A percentile compares a stretch with the other conserved stretches of the same genome.
These are phyloP conservation scores for Aythya baeri DNA, from an alignment of 2,113 vertebrate genomes.

Conservation along the genomic window DNA sequence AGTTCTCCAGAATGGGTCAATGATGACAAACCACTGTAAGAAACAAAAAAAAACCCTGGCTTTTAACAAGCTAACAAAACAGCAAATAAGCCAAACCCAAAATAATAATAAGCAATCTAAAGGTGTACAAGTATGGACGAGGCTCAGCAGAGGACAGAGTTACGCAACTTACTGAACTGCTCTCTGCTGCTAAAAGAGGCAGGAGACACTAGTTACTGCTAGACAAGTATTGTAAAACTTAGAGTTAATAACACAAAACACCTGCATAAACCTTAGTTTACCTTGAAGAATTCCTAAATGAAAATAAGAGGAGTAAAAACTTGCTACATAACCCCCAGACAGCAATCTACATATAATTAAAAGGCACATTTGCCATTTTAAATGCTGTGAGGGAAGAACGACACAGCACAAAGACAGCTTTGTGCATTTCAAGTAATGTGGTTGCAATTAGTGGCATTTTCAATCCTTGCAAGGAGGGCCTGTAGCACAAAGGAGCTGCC, in stretches of 20 bases:
- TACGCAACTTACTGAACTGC: not conserved
- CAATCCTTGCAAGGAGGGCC: not conserved
- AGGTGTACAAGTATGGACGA: not conserved
- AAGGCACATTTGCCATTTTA: slow-evolving; percentile 44
- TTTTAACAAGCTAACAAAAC: slow-evolving; percentile 29
- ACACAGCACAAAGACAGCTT: slow-evolving; percentile 55
- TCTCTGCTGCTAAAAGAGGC: slow-evolving; percentile 1
- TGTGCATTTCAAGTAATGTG: slow-evolving; percentile 35
- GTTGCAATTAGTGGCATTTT: slow-evolving; percentile 48
- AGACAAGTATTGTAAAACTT: not conserved
- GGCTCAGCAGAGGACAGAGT: not conserved
- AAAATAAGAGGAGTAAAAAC: slow-evolving; percentile 16
- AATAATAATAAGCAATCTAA: not conserved
- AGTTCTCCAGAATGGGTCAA: not conserved
- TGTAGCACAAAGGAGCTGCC: accelerated
- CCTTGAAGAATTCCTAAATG: not conserved
- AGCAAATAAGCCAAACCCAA: not conserved
- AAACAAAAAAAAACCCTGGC: slow-evolving; percentile 15
- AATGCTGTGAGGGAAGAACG: slow-evolving; percentile 21
- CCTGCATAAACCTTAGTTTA: not conserved
- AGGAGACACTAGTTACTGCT: not conserved
- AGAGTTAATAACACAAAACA: not conserved
- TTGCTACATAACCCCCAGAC: not conserved
- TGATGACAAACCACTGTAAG: slow-evolving; percentile 15
- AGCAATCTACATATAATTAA: slow-evolving; percentile 32